phyloP scores from a whole-genome alignment of 2,888 invertebrate genomes.

The Hedychridium roseum region DNA sequence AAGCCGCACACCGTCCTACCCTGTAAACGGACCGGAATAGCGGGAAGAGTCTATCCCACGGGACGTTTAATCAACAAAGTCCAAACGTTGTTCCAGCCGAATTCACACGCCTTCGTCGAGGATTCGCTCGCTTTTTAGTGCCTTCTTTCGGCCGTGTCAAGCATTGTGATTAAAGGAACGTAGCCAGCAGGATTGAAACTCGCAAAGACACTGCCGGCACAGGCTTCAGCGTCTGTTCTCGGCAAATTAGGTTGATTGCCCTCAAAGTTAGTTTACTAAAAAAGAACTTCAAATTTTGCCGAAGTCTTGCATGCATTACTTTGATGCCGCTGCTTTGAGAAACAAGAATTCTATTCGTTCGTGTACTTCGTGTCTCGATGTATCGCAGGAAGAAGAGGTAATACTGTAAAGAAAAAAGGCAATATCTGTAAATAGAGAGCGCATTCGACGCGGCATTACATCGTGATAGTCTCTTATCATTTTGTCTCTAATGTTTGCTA shows the following conservation, averaged over 20 bases:
- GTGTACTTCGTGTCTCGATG: neutral
- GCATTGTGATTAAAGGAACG: neutral
- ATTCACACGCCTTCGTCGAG: constrained; percentile 19
- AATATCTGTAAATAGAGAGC: constrained; percentile 16
- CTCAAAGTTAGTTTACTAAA: too few species aligned
- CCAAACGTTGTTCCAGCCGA: constrained; percentile 33
- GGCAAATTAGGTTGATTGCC: too few species aligned
- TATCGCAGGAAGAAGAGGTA: constrained; percentile 17
- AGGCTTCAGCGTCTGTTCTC: too few species aligned
- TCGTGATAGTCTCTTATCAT: constrained; percentile 24
- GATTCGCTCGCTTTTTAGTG: constrained; percentile 3
- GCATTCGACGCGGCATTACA: constrained; percentile 25
- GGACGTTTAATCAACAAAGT: constrained; percentile 54
- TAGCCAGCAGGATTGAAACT: too few species aligned
- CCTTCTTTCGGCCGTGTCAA: neutral
- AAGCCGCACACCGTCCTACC: constrained; percentile 26
- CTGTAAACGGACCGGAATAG: constrained; percentile 25
- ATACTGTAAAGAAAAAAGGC: constrained; percentile 13
- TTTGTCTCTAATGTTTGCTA: constrained; percentile 29
- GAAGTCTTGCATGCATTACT: too few species aligned
- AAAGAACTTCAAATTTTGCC: too few species aligned
- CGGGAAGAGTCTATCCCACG: constrained; percentile 35
- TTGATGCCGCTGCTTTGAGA: too few species aligned
- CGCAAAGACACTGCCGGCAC: too few species aligned
- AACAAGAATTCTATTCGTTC: constrained; percentile 18